Percentiles rank a stretch among this genome's conserved stretches.
These are phyloP conservation scores for Calonectris borealis DNA, from an alignment of 2,113 vertebrate species.

Conservation along the genomic window DNA sequence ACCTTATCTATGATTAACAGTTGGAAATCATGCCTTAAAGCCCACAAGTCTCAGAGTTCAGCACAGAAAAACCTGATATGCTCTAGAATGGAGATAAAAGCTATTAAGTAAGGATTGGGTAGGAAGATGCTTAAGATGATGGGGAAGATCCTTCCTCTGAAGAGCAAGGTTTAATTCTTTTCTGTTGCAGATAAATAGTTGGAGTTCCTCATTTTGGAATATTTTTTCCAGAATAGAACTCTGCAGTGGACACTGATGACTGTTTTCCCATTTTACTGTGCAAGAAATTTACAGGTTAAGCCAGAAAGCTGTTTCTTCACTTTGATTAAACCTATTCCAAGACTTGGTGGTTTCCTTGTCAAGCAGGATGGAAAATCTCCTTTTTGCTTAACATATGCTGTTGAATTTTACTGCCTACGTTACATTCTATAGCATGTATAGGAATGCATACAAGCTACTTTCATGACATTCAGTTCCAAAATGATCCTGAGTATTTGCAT, in stretches of 20 bases:
- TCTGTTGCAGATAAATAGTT: not conserved
- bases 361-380: not conserved
- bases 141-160: not conserved
- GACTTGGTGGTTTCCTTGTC: not conserved
- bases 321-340: not conserved
- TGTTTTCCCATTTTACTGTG: not conserved
- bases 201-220: not conserved
- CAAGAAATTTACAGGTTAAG: not conserved
- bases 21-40: not conserved
- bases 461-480: not conserved
- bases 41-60: not conserved
- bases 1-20: not conserved
- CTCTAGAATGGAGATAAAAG: not conserved
- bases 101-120: not conserved
- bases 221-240: not conserved
- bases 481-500: accelerated
- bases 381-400: not conserved
- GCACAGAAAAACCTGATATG: not conserved
- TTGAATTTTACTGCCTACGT: not conserved
- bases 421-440: not conserved
- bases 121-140: not conserved
- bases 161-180: not conserved
- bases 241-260: too few relatives aligned
- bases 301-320: not conserved
- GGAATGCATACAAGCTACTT: not conserved